A percentile compares a stretch with the other conserved stretches of the same genome.
phyloP scores from a whole-genome alignment of 2,113 vertebrate species.

The Brachypodius melanocephalos region DNA sequence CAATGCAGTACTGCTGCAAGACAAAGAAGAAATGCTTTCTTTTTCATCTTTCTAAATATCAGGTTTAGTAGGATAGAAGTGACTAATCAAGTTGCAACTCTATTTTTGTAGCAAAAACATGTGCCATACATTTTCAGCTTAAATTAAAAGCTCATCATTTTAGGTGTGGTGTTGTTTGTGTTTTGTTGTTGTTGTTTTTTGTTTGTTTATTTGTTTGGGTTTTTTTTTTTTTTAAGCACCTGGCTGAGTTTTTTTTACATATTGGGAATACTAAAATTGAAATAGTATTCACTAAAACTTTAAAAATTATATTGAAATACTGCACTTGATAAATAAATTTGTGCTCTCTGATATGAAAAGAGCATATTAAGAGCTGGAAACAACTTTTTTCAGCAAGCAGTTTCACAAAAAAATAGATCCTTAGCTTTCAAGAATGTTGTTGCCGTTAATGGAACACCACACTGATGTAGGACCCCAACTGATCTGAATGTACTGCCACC shows the following conservation, averaged over 20 bases:
- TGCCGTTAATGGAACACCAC: background rate
- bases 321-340: background rate
- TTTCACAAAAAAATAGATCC: background rate
- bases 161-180: background rate
- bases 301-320: background rate
- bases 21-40: background rate
- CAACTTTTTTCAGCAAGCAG: background rate
- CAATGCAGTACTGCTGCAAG: background rate
- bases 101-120: background rate
- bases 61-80: background rate
- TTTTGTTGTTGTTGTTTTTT: background rate
- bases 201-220: background rate
- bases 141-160: background rate
- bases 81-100: background rate
- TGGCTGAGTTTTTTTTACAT: background rate
- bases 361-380: background rate
- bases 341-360: background rate
- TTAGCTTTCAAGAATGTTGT: background rate
- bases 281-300: background rate
- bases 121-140: background rate
- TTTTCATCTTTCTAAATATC: background rate
- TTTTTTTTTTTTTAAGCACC: background rate
- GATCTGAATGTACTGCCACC: background rate
- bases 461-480: background rate
- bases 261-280: background rate